Conservation (phyloP, 2,888 invertebrate genomes). For the Plusia festucae region DNA sequence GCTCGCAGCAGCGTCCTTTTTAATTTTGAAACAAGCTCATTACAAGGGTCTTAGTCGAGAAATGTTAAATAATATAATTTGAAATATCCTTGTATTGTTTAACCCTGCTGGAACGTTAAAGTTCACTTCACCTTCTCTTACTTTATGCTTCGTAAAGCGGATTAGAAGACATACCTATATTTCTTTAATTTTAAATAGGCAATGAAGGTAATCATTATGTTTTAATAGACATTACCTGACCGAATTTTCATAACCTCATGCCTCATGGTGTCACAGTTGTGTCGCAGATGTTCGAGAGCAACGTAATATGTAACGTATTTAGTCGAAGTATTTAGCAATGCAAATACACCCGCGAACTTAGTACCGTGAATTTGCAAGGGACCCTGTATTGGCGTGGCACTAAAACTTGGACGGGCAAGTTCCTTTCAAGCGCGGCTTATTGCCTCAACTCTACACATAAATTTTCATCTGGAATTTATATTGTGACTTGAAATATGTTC, state of each 20-base stretch:
- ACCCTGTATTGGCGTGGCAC: conserved; percentile 45
- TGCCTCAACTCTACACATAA: conserved; percentile 63
- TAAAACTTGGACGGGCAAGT: conserved; percentile 51
- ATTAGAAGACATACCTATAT: too few species aligned
- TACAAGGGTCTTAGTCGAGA: not conserved
- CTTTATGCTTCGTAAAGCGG: too few species aligned
- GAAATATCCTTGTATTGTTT: not conserved
- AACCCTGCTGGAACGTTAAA: not conserved
- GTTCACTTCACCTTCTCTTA: too few species aligned
- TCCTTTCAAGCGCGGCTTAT: conserved; percentile 63
- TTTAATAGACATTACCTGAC: not conserved
- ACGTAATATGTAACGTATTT: conserved; percentile 33
- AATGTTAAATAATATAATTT: not conserved
- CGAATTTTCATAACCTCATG: too few species aligned
- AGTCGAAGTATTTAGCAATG: conserved; percentile 48
- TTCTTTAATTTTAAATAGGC: too few species aligned
- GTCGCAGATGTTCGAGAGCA: conserved; percentile 16
- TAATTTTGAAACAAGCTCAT: not conserved
- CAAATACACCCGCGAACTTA: conserved; percentile 53
- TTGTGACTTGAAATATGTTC: conserved; percentile 50
- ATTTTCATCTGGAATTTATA: conserved; percentile 67
- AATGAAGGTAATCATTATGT: too few species aligned
- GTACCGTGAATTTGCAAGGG: conserved; percentile 49
- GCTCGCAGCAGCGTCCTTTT: too few species aligned
- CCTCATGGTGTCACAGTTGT: not conserved